Base-by-base conservation (phyloP, 2,113 vertebrate genomes). In the Maccullochella peelii region DNA sequence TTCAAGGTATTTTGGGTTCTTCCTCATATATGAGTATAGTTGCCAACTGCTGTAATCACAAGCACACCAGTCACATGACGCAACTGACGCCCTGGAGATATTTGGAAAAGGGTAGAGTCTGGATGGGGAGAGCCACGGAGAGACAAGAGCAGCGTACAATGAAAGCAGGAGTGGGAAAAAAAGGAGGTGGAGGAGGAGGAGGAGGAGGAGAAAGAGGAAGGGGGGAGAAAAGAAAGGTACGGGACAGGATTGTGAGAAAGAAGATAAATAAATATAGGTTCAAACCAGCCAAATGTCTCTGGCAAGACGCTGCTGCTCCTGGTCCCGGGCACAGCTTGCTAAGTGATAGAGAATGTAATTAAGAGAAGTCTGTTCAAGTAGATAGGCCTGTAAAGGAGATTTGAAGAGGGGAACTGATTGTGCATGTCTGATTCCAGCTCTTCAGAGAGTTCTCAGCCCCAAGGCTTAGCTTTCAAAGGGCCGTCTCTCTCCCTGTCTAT, bases 321-420 rank as follows among this genome's bases (percentile, higher is more conserved):
- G 69, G 91, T 92, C 90, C 88, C 91, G 89, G 88, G 89, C 91
- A 70, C 86, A 68, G 91, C 90, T 91, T 86, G 75, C 92, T 93
- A 93, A 95, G 93, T 95, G 94, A 94, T 93, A 90, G 93, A 93
- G 94, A 96, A 94, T 94, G 93, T 95, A 95, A 96, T 95, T 95
- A 95, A 95, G 93, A 94, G 93, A 89, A 93, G 92, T 90, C 94
- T 95, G 95, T 92, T 95, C 91, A 93, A 94, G 94, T 92, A 95
- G 94, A 95, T 95, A 95, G 94, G 94, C 94, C 92, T 92, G 92
- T 69, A 92, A 95, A 95, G 91, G 92, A 95, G 95, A 96, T 95
- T 94, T 94, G 93, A 95, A 95, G 91, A 94, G 94, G 92, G 94
- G 92, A 94, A 94, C 94, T 96, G 95, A 95, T 95, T 94, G 94